Evolutionary conservation across 2,113 vertebrate species (phyloP).

Genomic region (Nestor notabilis): DNA sequence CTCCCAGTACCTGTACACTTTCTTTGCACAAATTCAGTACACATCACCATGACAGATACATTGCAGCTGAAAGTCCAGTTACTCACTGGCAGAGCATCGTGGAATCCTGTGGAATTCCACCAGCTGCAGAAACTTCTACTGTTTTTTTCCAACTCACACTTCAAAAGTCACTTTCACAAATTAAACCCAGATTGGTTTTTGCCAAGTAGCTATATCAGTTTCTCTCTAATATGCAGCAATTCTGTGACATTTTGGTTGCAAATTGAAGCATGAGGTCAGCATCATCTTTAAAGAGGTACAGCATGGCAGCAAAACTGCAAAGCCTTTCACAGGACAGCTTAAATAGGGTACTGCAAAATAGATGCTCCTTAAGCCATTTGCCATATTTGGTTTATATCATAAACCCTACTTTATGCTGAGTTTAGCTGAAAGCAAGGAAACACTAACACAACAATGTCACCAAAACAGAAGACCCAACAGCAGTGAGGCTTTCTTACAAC

Average conservation of each 20-base stretch:
- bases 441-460: neutral
- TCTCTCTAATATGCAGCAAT: neutral
- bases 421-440: neutral
- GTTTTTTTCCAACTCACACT: neutral
- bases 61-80: neutral
- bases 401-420: no score
- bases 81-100: neutral
- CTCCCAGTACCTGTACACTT: neutral
- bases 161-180: neutral
- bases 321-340: neutral
- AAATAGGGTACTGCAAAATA: neutral
- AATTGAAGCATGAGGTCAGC: neutral
- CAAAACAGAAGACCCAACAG: neutral
- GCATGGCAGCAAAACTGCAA: neutral
- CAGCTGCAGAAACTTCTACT: neutral
- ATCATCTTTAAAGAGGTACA: neutral
- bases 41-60: fast-evolving
- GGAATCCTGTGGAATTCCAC: neutral
- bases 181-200: neutral
- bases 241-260: neutral
- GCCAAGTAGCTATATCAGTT: neutral
- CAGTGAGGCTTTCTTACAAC: neutral
- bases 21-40: neutral
- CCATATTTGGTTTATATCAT: neutral
- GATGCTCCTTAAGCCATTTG: neutral